A percentile compares a stretch with the other conserved stretches of the same genome.
Conservation (phyloP, 2,113 vertebrate species). For the Ptyas mucosa region DNA sequence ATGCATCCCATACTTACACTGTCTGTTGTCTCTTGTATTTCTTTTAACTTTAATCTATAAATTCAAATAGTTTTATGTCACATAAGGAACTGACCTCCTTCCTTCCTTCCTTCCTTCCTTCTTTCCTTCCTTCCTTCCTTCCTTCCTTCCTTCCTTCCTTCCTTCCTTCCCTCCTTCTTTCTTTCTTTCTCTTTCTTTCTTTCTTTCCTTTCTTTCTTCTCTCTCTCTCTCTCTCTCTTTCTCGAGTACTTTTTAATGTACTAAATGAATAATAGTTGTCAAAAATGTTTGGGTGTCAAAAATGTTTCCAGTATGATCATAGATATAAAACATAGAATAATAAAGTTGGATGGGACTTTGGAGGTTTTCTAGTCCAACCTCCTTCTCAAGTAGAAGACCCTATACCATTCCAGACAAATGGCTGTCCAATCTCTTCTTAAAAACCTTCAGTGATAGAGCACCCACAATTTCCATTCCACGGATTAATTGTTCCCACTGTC, state of each 20-base stretch:
- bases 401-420: neutral
- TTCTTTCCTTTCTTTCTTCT: no score
- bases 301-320: neutral
- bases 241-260: neutral
- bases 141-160: no score
- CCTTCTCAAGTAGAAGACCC: no score
- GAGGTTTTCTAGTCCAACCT: no score
- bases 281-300: neutral
- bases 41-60: neutral
- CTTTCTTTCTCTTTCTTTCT: no score
- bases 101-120: no score
- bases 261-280: neutral
- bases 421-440: neutral
- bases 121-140: neutral
- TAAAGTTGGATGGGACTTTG: neutral
- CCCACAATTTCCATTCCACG: neutral
- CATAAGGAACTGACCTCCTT: neutral
- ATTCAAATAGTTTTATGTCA: neutral
- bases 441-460: neutral
- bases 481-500: neutral
- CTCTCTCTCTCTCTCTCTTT: no score
- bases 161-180: rapidly evolving
- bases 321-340: neutral
- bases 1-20: neutral
- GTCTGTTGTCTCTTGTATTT: neutral